Base-by-base conservation (phyloP, 2,888 invertebrate genomes). In the Athalia rosae region DNA sequence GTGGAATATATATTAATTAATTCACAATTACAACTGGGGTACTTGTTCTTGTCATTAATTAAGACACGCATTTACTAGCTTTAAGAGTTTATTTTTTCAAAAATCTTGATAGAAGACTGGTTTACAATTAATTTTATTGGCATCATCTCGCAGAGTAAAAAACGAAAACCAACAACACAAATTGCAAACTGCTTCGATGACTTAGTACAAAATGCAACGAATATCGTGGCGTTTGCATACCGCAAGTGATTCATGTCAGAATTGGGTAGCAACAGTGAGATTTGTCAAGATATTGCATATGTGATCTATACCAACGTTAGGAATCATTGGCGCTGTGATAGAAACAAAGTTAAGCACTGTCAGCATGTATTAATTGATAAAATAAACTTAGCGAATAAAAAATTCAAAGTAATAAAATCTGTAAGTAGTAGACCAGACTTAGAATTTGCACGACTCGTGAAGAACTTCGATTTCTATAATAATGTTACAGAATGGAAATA, bases 361-460 rank as follows among this genome's bases (percentile, higher is more conserved):
- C 58, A 58, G 28, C 28, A 28, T 28, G 28, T 28, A 28, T 28
- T 45, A 15, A 58, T 45, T 71, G 4, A 58, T 41, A 13, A 15
- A 9, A 56, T 13, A 71, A 41, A 43, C 58, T 13, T n/a, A 71
- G 43, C 28, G 28, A 53, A 53, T 6, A 41, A 67, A 67, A 28
- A 41, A 53, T 41, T n/a, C 58, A 45, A 56, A 43, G 4, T 84
- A 84, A 83, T 82, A 78, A 82, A 61, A 58, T 48, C 13, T 59
- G 79, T 85, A 84, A 84, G 83, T 83, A 84, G 79, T 83, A 80
- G 80, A 82, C 81, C 79, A 79, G 73, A 80, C 79, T 78, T 48
- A 67, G 79, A 69, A 61, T 50, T 77, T 78, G 58, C 45, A 73
- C 79, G 56, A 64, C 73, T n/a, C 28, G 45, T 15, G 59, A n/a